A percentile compares a stretch with the other conserved stretches of the same genome.
These are phyloP conservation scores for Sipha flava DNA, from an alignment of 1,140 invertebrate species.

Conservation along the genomic window DNA sequence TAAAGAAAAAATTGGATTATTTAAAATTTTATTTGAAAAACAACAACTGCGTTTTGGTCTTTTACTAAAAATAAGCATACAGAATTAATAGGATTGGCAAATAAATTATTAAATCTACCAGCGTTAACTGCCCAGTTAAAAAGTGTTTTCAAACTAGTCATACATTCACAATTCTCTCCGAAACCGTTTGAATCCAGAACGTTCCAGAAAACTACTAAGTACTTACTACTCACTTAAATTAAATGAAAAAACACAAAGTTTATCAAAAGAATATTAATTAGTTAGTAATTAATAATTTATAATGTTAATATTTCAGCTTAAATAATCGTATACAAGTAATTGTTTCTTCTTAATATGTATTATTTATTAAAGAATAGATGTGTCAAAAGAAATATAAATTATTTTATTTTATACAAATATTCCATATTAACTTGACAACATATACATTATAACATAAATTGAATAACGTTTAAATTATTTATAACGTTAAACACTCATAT, in stretches of 20 bases:
- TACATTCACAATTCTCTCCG: not conserved
- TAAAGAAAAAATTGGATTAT: not conserved
- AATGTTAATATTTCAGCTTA: too few relatives aligned
- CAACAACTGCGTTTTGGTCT: slow-evolving; percentile 1
- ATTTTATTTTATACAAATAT: too few relatives aligned
- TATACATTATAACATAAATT: too few relatives aligned
- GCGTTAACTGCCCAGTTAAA: not conserved
- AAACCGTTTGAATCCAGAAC: too few relatives aligned
- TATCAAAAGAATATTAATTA: too few relatives aligned
- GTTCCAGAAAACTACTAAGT: too few relatives aligned
- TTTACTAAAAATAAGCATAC: not conserved
- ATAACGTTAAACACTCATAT: too few relatives aligned
- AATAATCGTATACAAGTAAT: not conserved
- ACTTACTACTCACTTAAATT: too few relatives aligned
- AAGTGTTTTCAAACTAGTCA: not conserved
- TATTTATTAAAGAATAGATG: not conserved
- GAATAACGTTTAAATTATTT: too few relatives aligned
- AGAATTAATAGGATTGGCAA: not conserved
- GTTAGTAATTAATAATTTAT: not conserved
- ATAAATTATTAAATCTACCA: not conserved
- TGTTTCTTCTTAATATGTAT: not conserved
- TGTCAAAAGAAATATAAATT: not conserved
- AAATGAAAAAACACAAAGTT: too few relatives aligned
- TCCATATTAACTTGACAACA: too few relatives aligned
- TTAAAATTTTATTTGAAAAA: not conserved